These are phyloP conservation scores for Micrastur ruficollis DNA, from an alignment of 2,797 vertebrate species.

Conservation along the genomic window DNA sequence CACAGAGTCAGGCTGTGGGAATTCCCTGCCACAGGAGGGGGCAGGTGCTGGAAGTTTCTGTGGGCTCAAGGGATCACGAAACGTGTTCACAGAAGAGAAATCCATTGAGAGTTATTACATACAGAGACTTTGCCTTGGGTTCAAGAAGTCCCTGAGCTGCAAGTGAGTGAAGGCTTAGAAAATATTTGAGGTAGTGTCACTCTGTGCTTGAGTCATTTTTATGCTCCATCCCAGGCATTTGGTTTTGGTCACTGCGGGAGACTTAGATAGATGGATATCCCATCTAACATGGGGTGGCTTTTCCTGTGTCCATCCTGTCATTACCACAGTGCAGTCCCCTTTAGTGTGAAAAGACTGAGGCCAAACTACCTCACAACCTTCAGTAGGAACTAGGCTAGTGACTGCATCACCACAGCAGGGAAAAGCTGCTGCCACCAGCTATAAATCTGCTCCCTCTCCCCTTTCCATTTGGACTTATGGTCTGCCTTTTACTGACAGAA, in stretches of 20 bases:
- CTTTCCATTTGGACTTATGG: not conserved
- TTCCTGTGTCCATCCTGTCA: not conserved
- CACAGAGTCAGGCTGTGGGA: not conserved
- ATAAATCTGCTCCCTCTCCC: not conserved
- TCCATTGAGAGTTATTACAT: not conserved
- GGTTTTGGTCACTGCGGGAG: not conserved
- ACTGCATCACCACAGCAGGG: not conserved
- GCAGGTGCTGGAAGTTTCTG: not conserved
- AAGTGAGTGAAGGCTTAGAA: not conserved
- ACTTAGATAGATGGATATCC: not conserved
- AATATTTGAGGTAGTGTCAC: not conserved
- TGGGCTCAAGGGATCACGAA: not conserved
- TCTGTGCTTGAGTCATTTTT: not conserved
- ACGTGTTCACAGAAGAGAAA: not conserved
- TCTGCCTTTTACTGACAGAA: not conserved
- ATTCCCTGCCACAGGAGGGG: not conserved
- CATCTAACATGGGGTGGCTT: not conserved
- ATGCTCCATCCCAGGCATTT: not conserved
- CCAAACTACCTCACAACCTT: fast-evolving
- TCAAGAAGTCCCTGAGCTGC: not conserved
- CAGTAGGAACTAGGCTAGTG: not conserved
- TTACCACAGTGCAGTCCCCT: not conserved
- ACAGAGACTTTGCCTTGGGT: not conserved
- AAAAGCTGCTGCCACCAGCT: not conserved
- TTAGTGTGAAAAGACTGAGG: not conserved